Evolutionary conservation across 1,140 invertebrate species (phyloP).

Genomic region (Drosophila asahinai): DNA sequence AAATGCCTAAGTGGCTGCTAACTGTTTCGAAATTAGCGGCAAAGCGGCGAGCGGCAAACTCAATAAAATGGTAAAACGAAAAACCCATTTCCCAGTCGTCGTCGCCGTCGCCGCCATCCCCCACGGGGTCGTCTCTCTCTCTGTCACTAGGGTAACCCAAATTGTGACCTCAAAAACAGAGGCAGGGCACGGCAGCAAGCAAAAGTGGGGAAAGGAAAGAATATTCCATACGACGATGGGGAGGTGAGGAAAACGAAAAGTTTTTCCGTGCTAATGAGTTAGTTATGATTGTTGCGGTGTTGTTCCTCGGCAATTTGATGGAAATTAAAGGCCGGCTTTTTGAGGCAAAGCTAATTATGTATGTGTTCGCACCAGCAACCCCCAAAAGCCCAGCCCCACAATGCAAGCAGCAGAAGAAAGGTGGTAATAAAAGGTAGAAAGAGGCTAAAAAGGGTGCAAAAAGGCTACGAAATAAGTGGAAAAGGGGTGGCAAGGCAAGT

Average conservation of each 20-base stretch:
- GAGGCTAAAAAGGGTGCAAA: not conserved
- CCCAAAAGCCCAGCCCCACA: not conserved
- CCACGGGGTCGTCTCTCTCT: conserved; percentile 6
- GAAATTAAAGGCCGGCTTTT: conserved; percentile 29
- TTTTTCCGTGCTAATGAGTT: conserved; percentile 73
- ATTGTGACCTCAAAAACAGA: conserved; percentile 69
- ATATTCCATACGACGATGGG: not conserved
- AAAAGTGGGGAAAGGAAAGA: conserved; percentile 6
- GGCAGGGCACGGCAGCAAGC: no score
- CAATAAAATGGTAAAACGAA: conserved; percentile 53
- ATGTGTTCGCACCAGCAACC: conserved; percentile 9
- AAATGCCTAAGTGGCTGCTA: conserved; percentile 67
- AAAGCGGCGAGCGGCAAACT: conserved; percentile 49
- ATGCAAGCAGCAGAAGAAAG: not conserved
- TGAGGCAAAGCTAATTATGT: conserved; percentile 39
- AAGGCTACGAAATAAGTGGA: not conserved
- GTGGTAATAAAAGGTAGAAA: not conserved
- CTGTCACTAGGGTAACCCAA: conserved; percentile 70
- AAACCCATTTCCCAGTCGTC: conserved; percentile 22
- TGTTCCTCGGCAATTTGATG: conserved; percentile 27
- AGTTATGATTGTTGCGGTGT: conserved; percentile 57
- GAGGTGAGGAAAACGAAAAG: conserved; percentile 28
- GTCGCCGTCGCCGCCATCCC: not conserved
- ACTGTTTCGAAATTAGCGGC: conserved; percentile 64
- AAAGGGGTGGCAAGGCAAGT: not conserved